Evolutionary conservation across 2,888 invertebrate genomes (phyloP).

Genomic region (Papilio gigon): DNA sequence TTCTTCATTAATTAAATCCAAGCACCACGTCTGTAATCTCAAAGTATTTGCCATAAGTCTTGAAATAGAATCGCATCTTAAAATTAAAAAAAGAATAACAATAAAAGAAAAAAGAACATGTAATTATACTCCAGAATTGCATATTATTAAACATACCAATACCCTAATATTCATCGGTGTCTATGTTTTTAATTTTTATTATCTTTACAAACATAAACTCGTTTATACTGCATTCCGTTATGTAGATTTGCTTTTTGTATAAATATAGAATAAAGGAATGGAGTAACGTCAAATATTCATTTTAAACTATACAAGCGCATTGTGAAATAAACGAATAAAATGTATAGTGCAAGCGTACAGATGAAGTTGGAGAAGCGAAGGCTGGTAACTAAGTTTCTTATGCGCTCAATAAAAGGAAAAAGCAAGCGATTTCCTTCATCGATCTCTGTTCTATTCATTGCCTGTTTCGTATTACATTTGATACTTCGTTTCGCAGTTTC

Average conservation of each 20-base stretch:
- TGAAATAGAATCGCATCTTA: too few relatives aligned
- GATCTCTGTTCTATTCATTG: constrained; percentile 21
- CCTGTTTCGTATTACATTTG: neutral
- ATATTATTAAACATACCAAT: too few relatives aligned
- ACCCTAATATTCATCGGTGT: too few relatives aligned
- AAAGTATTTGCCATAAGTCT: too few relatives aligned
- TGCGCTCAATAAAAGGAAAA: constrained; percentile 23
- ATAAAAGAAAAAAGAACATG: too few relatives aligned
- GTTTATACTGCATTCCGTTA: neutral
- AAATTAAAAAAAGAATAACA: too few relatives aligned
- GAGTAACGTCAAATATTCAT: neutral
- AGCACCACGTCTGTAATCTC: too few relatives aligned
- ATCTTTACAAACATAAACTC: too few relatives aligned
- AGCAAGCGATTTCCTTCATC: constrained; percentile 15
- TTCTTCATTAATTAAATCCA: too few relatives aligned
- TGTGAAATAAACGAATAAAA: constrained; percentile 6
- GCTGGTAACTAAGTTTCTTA: constrained; percentile 27
- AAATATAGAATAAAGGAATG: neutral
- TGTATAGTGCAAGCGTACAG: constrained; percentile 1
- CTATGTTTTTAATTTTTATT: too few relatives aligned
- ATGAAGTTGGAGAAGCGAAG: constrained; percentile 19
- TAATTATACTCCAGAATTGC: too few relatives aligned
- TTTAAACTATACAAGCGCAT: constrained; percentile 3
- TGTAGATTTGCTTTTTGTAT: neutral
- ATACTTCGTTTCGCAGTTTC: neutral